These are phyloP conservation scores for Leptinotarsa defecta DNA, from an alignment of 1,140 invertebrate species.

Conservation along the genomic window DNA sequence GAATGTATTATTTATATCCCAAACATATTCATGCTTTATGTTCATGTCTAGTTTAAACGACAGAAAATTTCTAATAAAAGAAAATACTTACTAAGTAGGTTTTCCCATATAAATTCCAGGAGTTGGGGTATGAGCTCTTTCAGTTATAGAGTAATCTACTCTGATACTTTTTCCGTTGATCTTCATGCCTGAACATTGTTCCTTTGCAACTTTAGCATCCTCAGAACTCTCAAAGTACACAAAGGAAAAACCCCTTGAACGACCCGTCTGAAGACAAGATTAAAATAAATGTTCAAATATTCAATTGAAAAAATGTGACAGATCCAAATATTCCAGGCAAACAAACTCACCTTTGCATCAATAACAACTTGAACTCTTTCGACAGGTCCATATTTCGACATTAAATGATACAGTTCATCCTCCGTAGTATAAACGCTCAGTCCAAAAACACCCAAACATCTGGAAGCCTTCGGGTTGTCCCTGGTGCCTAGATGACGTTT, in stretches of 20 bases:
- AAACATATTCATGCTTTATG: not conserved
- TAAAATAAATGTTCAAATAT: too few relatives aligned
- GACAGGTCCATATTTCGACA: slow-evolving; percentile 89
- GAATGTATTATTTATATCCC: slow-evolving; percentile 9
- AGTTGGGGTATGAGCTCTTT: slow-evolving; percentile 94
- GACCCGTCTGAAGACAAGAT: slow-evolving; percentile 70
- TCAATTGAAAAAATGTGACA: too few relatives aligned
- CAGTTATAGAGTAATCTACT: slow-evolving; percentile 97
- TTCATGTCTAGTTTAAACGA: not conserved
- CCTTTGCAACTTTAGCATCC: slow-evolving; percentile 93
- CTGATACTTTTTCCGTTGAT: slow-evolving; percentile 92
- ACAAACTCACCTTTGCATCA: slow-evolving; percentile 82
- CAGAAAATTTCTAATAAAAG: slow-evolving; percentile 20
- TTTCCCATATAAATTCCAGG: slow-evolving; percentile 98
- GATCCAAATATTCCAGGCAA: not conserved
- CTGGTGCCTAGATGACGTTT: slow-evolving; percentile 64
- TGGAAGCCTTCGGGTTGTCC: slow-evolving; percentile 86
- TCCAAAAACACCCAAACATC: slow-evolving; percentile 93
- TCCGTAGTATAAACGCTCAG: slow-evolving; percentile 92
- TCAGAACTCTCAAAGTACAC: slow-evolving; percentile 90
- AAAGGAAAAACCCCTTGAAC: slow-evolving; percentile 96
- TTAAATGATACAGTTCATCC: slow-evolving; percentile 90
- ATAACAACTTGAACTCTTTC: slow-evolving; percentile 95
- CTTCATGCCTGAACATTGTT: slow-evolving; percentile 90
- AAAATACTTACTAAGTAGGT: slow-evolving; percentile 69